phyloP scores from a whole-genome alignment of 2,113 vertebrate species.

The Fregetta grallaria region DNA sequence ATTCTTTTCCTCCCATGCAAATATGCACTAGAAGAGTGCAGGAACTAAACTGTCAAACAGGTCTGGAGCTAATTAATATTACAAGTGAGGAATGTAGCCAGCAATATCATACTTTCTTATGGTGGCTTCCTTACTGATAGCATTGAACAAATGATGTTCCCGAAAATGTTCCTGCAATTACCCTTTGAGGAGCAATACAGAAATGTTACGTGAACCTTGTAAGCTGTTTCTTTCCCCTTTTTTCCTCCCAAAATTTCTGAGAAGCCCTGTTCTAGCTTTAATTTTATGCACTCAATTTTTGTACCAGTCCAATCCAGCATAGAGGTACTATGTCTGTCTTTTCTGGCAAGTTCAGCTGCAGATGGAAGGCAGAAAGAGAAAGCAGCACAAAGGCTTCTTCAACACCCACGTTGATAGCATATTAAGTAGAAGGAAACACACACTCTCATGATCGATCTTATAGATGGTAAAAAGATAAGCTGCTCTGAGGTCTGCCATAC shows the following conservation, averaged over 20 bases:
- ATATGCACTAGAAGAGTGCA: neutral
- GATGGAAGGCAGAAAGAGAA: neutral
- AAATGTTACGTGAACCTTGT: neutral
- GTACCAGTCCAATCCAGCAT: neutral
- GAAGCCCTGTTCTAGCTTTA: neutral
- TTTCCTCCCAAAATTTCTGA: neutral
- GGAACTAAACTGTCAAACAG: neutral
- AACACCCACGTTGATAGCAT: fast-evolving
- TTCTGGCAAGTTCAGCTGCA: neutral
- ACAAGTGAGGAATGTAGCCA: neutral
- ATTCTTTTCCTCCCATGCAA: neutral
- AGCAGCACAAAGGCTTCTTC: neutral
- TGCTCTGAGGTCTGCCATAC: neutral
- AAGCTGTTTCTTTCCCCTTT: neutral
- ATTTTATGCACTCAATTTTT: neutral
- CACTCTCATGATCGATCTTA: neutral
- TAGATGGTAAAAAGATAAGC: neutral
- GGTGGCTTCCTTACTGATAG: neutral
- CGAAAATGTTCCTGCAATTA: neutral
- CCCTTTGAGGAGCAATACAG: neutral
- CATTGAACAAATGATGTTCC: neutral
- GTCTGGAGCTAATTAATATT: neutral
- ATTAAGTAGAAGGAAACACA: neutral
- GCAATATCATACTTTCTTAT: neutral
- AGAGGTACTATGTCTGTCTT: fast-evolving